Evolutionary conservation across 1,140 invertebrate genomes (phyloP).

Genomic region (Phortica variegata): DNA sequence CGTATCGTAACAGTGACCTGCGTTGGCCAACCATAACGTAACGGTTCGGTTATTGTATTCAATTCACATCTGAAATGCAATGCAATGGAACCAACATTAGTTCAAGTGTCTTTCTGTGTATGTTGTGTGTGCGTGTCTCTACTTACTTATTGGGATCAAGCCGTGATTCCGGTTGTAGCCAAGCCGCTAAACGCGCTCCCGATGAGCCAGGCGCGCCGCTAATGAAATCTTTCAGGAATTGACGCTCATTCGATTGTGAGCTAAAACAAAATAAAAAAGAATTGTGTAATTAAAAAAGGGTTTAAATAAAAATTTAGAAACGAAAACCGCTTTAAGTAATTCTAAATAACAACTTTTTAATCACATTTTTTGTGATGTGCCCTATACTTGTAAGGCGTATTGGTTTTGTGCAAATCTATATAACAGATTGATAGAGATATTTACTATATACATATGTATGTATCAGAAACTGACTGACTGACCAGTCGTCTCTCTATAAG

Average conservation of each 20-base stretch:
- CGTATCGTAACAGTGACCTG: constrained; percentile 80
- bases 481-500: no score
- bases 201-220: constrained; percentile 80
- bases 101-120: constrained; percentile 31
- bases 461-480: no score
- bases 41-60: constrained; percentile 71
- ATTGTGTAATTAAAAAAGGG: background rate
- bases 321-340: no score
- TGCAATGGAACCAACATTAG: background rate
- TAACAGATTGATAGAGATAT: no score
- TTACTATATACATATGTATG: no score
- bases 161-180: constrained; percentile 90
- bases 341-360: no score
- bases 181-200: constrained; percentile 87
- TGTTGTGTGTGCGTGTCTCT: background rate
- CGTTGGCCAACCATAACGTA: constrained; percentile 80
- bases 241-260: constrained; percentile 84
- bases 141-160: constrained; percentile 74
- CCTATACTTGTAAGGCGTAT: no score
- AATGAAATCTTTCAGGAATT: constrained; percentile 93
- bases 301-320: background rate
- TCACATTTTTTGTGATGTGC: no score
- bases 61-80: constrained; percentile 78
- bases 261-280: constrained; percentile 54
- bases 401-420: no score